Percentiles rank a stretch among this genome's conserved stretches.
Conservation (phyloP, 2,888 invertebrate species). For the Agrochola macilenta region DNA sequence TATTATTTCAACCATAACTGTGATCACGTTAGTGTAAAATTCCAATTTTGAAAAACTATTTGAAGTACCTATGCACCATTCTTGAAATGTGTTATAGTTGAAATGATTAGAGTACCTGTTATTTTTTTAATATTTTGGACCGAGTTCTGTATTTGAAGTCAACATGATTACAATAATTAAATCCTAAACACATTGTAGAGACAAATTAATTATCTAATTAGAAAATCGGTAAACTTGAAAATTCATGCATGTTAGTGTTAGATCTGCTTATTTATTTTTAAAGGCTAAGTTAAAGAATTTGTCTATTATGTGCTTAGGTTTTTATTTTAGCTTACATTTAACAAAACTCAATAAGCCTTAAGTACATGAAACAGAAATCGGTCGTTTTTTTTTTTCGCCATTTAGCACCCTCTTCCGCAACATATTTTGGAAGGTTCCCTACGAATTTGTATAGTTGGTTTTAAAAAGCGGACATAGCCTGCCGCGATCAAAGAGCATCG, state of each 20-base stretch:
- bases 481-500: not conserved
- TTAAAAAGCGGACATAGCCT: not conserved
- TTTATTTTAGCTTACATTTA: conserved; percentile 54
- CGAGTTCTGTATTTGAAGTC: conserved; percentile 58
- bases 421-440: conserved; percentile 30
- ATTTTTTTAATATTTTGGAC: conserved; percentile 46
- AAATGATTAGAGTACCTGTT: conserved; percentile 53
- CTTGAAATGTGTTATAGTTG: conserved; percentile 52
- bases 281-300: conserved; percentile 8
- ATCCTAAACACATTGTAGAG: conserved; percentile 46
- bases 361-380: conserved; percentile 59
- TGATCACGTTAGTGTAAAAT: not conserved
- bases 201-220: conserved; percentile 20
- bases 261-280: conserved; percentile 39
- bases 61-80: not conserved
- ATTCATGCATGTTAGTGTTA: conserved; percentile 50
- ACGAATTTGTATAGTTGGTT: conserved; percentile 21
- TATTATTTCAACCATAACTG: conserved; percentile 56
- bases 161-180: conserved; percentile 34
- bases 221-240: conserved; percentile 7
- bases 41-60: not conserved
- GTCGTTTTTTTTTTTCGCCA: conserved; percentile 35
- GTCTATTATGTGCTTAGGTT: conserved; percentile 43
- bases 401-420: conserved; percentile 36
- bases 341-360: conserved; percentile 50